Conservation (phyloP, 2,113 vertebrate species). For the Coptodon rendalli region DNA sequence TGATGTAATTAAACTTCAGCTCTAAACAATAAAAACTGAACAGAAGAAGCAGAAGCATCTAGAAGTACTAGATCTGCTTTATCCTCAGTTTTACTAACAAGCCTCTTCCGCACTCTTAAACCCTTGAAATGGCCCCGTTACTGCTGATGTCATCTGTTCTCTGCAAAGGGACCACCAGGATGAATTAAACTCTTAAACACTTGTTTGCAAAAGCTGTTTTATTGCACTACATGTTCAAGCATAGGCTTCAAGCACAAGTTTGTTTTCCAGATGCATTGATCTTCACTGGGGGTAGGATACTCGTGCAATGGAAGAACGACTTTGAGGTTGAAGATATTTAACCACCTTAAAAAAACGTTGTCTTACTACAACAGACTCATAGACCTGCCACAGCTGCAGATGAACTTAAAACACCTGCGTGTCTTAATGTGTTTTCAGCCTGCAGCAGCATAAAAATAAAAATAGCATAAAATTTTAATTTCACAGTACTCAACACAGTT, state of each 20-base stretch:
- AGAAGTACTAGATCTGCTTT: not conserved
- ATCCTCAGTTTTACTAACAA: not conserved
- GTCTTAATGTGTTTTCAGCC: not conserved
- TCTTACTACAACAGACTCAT: not conserved
- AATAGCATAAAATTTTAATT: too few relatives aligned
- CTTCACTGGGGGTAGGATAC: not conserved
- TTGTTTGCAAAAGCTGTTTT: not conserved
- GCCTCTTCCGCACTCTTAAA: not conserved
- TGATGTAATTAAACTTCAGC: not conserved
- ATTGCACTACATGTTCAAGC: not conserved
- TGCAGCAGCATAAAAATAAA: too few relatives aligned
- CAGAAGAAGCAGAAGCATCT: not conserved
- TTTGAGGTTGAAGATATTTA: not conserved
- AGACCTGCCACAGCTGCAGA: not conserved
- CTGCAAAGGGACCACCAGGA: not conserved
- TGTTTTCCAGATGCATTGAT: not conserved
- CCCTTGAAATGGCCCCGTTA: not conserved
- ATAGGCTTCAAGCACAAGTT: not conserved
- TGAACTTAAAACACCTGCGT: not conserved
- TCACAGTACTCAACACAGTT: too few relatives aligned
- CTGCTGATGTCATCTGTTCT: not conserved
- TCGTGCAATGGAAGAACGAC: not conserved
- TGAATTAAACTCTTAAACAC: not conserved
- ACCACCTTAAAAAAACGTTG: not conserved
- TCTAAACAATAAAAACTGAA: not conserved